A percentile compares a stretch with the other conserved stretches of the same genome.
Conservation (phyloP, 1,140 invertebrate genomes). For the Cardiocondyla obscurior region DNA sequence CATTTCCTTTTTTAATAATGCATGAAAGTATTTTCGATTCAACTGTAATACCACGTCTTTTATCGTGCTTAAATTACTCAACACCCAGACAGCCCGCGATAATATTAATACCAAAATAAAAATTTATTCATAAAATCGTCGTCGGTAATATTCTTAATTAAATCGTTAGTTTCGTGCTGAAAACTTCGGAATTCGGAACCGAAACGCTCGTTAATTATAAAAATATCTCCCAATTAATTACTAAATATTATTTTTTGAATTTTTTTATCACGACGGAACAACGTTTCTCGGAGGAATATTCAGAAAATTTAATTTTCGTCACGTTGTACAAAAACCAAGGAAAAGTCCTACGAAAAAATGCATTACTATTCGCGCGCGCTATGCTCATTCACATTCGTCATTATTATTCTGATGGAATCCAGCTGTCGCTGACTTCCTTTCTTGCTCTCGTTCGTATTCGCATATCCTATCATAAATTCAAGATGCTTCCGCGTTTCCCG, state of each 20-base stretch:
- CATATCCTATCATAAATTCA: constrained; percentile 27
- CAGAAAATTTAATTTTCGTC: constrained; percentile 13
- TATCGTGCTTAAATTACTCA: too few species aligned
- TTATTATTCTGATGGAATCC: constrained; percentile 22
- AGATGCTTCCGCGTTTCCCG: not conserved
- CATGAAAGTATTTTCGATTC: not conserved
- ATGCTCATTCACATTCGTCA: not conserved
- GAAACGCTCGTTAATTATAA: not conserved
- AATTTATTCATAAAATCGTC: not conserved
- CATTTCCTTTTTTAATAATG: not conserved
- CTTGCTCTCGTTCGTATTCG: too few species aligned
- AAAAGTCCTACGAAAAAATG: not conserved
- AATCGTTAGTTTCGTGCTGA: not conserved
- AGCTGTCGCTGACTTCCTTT: not conserved
- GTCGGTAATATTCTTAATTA: not conserved
- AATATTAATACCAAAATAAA: not conserved
- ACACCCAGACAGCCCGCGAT: not conserved
- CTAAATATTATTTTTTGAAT: constrained; percentile 22
- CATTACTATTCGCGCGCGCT: not conserved
- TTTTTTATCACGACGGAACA: not conserved
- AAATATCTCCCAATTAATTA: too few species aligned
- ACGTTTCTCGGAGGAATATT: not conserved
- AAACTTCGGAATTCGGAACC: not conserved
- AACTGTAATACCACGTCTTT: not conserved
- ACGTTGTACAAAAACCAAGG: not conserved